These are phyloP conservation scores for Psammodynastes pulverulentus DNA, from an alignment of 2,113 vertebrate species.

Conservation along the genomic window DNA sequence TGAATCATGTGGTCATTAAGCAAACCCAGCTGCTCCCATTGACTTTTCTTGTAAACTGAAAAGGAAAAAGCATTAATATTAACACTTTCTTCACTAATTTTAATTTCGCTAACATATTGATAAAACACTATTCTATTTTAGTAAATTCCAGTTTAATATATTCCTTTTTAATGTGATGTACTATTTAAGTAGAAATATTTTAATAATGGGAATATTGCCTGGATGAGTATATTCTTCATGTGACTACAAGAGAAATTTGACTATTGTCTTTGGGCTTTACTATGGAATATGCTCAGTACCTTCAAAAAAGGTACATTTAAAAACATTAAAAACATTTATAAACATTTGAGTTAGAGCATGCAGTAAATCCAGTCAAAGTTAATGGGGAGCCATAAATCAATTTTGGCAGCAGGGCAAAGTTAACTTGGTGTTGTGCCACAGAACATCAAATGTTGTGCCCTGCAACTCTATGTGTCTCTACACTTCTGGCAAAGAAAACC, in stretches of 20 bases:
- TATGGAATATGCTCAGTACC: neutral
- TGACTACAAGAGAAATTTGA: neutral
- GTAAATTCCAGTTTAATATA: neutral
- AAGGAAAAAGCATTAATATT: neutral
- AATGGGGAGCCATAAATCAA: slow-evolving; percentile 5
- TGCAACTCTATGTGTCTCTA: neutral
- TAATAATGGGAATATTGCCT: neutral
- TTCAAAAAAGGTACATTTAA: neutral
- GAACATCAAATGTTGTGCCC: neutral
- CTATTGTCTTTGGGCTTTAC: neutral
- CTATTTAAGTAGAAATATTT: neutral
- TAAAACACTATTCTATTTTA: neutral
- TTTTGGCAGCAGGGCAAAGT: slow-evolving; percentile 3
- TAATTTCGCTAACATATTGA: neutral
- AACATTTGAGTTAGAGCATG: neutral
- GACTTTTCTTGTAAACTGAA: neutral
- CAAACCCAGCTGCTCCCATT: neutral
- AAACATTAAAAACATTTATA: neutral
- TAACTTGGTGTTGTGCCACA: neutral
- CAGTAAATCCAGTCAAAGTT: neutral
- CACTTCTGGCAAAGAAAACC: slow-evolving; percentile 8
- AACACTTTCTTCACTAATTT: neutral
- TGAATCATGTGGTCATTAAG: neutral
- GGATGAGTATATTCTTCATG: neutral
- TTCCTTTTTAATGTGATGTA: neutral